Conservation (phyloP, 2,888 invertebrate genomes). For the Heliconius sara region DNA sequence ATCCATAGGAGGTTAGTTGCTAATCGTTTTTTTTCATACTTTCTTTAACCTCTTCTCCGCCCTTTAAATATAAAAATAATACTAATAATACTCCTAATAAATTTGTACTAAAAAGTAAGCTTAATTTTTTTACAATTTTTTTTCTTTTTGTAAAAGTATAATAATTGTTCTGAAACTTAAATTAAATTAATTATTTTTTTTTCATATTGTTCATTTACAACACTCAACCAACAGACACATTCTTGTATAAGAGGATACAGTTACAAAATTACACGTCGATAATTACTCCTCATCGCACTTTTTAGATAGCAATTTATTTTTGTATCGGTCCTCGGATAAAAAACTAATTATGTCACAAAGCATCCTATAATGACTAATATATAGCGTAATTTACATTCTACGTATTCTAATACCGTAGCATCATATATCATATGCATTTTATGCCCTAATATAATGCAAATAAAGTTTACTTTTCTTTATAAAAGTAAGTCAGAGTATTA, state of each 20-base stretch:
- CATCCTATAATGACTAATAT: conserved; percentile 54
- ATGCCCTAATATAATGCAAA: background rate
- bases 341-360: conserved; percentile 60
- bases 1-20: too few species aligned
- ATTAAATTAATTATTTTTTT: background rate
- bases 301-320: conserved; percentile 36
- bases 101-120: too few species aligned
- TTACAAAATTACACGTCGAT: conserved; percentile 2
- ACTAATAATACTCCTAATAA: too few species aligned
- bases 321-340: conserved; percentile 51
- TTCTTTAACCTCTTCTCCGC: too few species aligned
- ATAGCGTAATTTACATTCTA: conserved; percentile 23
- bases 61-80: too few species aligned
- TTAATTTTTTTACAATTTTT: too few species aligned
- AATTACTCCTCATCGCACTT: conserved; percentile 17
- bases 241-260: background rate
- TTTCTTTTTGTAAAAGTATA: too few species aligned
- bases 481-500: background rate
- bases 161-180: background rate
- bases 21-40: too few species aligned
- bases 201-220: background rate
- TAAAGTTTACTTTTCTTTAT: background rate
- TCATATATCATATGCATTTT: background rate
- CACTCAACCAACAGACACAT: background rate
- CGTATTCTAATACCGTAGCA: background rate